Percentiles rank a stretch among this genome's conserved stretches.
These are phyloP conservation scores for Halichondria panicea DNA, from an alignment of 37 sponge, comb jelly and placozoan genomes.

Conservation along the genomic window DNA sequence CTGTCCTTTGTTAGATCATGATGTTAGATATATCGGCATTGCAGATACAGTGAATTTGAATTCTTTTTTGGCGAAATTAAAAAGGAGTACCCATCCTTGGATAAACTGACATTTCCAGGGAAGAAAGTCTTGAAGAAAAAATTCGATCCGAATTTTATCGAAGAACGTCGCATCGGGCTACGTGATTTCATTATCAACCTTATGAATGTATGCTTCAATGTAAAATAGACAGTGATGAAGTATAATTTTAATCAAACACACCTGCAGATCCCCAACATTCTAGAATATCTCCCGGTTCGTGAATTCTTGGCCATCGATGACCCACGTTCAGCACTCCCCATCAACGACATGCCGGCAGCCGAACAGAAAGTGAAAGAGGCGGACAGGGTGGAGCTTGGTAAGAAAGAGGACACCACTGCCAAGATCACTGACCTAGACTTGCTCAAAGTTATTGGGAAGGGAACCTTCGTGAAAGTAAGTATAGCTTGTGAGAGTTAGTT, in stretches of 20 bases:
- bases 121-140: slow-evolving; percentile 83
- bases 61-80: slow-evolving; percentile 71
- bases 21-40: no score
- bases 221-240: no score
- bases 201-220: slow-evolving; percentile 21
- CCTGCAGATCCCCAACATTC: slow-evolving; percentile 40
- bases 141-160: slow-evolving; percentile 90
- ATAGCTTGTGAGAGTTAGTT: no score
- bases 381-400: slow-evolving; percentile 72
- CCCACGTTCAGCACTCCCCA: slow-evolving; percentile 57
- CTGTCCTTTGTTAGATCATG: neutral
- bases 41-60: slow-evolving; percentile 88
- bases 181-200: slow-evolving; percentile 69
- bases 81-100: slow-evolving; percentile 42
- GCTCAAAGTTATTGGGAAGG: slow-evolving; percentile 91
- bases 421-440: slow-evolving; percentile 85
- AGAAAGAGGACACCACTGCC: slow-evolving; percentile 67
- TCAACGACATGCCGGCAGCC: slow-evolving; percentile 78
- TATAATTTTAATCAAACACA: no score
- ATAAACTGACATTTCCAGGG: slow-evolving; percentile 69
- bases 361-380: slow-evolving; percentile 36
- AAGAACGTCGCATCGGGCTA: slow-evolving; percentile 68
- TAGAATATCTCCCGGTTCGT: slow-evolving; percentile 52
- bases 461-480: slow-evolving; percentile 97
- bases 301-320: slow-evolving; percentile 88